Percentiles rank a stretch among this genome's conserved stretches.
Evolutionary conservation across 2,888 invertebrate species (phyloP).

Genomic region (Dimorphilus gyrociliatus): DNA sequence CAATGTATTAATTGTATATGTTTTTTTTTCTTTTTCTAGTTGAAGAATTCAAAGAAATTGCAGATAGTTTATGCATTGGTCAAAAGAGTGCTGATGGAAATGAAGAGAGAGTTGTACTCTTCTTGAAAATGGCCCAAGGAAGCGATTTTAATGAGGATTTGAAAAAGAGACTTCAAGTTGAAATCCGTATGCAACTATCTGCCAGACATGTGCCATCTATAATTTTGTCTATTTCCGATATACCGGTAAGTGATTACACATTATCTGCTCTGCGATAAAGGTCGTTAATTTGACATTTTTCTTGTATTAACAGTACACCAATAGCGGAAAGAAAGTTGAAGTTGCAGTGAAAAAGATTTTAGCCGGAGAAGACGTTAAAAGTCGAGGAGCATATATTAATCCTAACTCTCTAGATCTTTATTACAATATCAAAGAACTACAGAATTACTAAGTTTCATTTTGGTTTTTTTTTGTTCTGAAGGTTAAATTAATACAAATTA

Average conservation of each 20-base stretch:
- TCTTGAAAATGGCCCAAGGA: constrained; percentile 40
- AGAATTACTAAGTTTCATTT: constrained; percentile 13
- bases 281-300: too few species aligned
- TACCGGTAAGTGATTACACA: constrained; percentile 37
- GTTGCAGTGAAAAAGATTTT: constrained; percentile 43
- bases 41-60: constrained; percentile 41
- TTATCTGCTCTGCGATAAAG: not conserved
- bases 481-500: too few species aligned
- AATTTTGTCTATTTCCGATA: constrained; percentile 39
- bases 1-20: not conserved
- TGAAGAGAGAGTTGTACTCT: constrained; percentile 44
- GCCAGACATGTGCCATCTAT: constrained; percentile 43
- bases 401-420: constrained; percentile 39
- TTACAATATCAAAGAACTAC: constrained; percentile 31
- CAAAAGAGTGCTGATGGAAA: constrained; percentile 36
- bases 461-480: too few species aligned
- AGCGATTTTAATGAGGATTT: constrained; percentile 34
- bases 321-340: constrained; percentile 46
- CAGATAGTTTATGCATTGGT: constrained; percentile 44
- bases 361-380: constrained; percentile 38
- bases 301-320: constrained; percentile 40
- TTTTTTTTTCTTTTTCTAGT: constrained; percentile 25
- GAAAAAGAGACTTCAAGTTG: constrained; percentile 29
- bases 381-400: constrained; percentile 41
- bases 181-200: constrained; percentile 39